Percentiles rank a stretch among this genome's conserved stretches.
Conservation (phyloP, 2,113 vertebrate species). For the Gallinago paraguaiae region DNA sequence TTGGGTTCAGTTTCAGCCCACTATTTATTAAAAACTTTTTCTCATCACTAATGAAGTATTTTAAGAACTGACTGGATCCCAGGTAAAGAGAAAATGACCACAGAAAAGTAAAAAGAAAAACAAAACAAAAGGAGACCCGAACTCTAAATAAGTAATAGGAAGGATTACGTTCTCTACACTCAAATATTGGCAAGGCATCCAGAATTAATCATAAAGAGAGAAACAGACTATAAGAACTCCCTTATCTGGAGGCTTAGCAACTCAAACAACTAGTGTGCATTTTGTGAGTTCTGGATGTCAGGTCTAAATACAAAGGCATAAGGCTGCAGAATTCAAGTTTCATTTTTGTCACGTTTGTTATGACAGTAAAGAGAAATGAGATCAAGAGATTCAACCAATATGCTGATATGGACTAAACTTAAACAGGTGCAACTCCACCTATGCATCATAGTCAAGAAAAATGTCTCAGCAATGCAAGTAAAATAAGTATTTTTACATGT, state of each 20-base stretch:
- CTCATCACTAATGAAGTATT: not conserved
- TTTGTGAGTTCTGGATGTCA: not conserved
- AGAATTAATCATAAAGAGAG: not conserved
- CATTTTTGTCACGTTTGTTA: not conserved
- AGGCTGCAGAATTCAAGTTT: not conserved
- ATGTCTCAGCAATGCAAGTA: not conserved
- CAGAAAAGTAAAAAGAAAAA: not conserved
- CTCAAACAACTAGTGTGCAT: not conserved
- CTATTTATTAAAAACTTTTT: not conserved
- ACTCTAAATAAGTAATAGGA: not conserved
- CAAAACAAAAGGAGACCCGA: not conserved
- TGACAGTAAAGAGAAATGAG: not conserved
- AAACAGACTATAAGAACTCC: not conserved
- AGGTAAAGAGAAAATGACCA: not conserved
- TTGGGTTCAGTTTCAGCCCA: not conserved
- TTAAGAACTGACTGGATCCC: not conserved
- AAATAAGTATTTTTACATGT: not conserved
- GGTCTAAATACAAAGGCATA: not conserved
- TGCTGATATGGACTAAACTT: not conserved
- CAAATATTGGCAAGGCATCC: not conserved
- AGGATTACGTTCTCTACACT: not conserved
- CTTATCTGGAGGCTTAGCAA: not conserved
- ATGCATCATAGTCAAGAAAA: not conserved
- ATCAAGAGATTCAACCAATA: not conserved
- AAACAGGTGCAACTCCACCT: not conserved